A percentile compares a stretch with the other conserved stretches of the same genome.
Conservation (phyloP, 2,888 invertebrate species). For the Hydrotaea cyrtoneurina region DNA sequence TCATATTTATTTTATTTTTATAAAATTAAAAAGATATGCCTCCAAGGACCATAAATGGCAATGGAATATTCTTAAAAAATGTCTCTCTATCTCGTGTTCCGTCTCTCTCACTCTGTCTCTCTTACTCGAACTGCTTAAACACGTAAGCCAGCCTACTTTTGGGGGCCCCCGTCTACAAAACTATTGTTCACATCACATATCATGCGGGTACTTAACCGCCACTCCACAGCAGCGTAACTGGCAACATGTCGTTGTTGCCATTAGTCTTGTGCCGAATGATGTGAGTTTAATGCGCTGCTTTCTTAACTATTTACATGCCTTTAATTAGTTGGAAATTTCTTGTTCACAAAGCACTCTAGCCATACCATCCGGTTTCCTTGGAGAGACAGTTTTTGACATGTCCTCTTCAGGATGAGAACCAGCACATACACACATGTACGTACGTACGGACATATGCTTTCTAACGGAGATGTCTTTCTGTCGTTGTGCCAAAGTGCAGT, state of each 20-base stretch:
- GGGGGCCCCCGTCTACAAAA: constrained; percentile 22
- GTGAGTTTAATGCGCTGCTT: constrained; percentile 18
- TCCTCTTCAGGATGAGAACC: neutral
- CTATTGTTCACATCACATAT: constrained; percentile 31
- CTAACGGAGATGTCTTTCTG: neutral
- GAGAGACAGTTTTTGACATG: constrained; percentile 23
- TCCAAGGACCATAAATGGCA: too few species aligned
- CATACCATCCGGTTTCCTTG: constrained; percentile 49
- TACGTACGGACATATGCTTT: constrained; percentile 1
- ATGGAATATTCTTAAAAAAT: too few species aligned
- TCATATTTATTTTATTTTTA: too few species aligned
- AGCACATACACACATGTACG: neutral
- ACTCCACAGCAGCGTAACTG: neutral
- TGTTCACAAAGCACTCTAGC: constrained; percentile 41
- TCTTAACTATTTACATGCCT: constrained; percentile 39
- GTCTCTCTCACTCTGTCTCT: too few species aligned
- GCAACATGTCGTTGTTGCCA: neutral
- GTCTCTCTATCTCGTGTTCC: too few species aligned
- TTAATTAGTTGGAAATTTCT: constrained; percentile 51
- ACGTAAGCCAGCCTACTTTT: constrained; percentile 40
- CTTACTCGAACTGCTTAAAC: neutral
- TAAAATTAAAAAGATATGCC: too few species aligned
- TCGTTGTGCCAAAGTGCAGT: neutral
- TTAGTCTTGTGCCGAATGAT: neutral
- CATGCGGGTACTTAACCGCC: neutral